Conservation (phyloP, 64 coral and sea anemone genomes). For the Dendronephthya gigantea region DNA sequence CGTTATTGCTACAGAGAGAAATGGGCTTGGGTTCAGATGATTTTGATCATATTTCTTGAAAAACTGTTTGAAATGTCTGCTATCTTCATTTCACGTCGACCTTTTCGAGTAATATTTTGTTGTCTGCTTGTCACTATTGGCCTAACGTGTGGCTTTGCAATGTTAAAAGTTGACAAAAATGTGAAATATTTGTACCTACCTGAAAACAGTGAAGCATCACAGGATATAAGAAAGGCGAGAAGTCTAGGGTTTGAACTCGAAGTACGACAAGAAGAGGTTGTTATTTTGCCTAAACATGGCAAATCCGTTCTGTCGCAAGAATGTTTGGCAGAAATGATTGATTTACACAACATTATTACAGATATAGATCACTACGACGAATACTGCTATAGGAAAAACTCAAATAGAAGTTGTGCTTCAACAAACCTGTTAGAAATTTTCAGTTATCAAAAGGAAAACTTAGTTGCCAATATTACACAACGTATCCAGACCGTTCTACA, state of each 20-base stretch:
- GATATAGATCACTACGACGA: not conserved
- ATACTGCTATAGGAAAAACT: not conserved
- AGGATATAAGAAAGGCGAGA: not conserved
- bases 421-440: not conserved
- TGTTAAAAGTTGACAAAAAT: not conserved
- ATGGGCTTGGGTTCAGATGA: not conserved
- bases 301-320: not conserved
- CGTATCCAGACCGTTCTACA: not conserved
- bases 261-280: not conserved
- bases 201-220: not conserved
- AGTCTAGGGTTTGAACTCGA: not conserved
- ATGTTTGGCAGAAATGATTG: conserved; percentile 2
- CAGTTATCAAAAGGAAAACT: not conserved
- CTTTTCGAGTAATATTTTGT: not conserved
- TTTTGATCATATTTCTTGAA: not conserved
- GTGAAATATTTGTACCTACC: not conserved
- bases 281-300: not conserved
- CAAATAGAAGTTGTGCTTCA: not conserved
- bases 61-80: not conserved
- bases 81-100: not conserved
- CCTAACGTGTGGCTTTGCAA: not conserved
- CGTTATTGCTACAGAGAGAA: too few relatives aligned
- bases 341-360: not conserved
- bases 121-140: not conserved
- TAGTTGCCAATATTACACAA: not conserved